Base-by-base conservation (phyloP, 2,113 vertebrate species). In the Sprattus sprattus region DNA sequence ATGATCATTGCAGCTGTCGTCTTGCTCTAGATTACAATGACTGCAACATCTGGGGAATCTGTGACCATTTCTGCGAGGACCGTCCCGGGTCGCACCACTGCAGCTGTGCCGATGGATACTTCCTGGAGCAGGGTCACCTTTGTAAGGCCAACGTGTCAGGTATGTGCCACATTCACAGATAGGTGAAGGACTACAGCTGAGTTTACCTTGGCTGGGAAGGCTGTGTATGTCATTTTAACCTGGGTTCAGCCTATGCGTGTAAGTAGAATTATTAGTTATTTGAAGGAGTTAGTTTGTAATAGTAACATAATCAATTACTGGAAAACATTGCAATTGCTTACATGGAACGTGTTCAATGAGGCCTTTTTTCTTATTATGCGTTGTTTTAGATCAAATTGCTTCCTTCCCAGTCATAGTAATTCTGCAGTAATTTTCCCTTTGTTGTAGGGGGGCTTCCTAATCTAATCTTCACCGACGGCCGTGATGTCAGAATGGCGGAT, bases 41-140 rank as follows among this genome's bases (percentile, higher is more conserved):
- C 89, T 95, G 94, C 90, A 88, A 93, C 47, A 94, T 95, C 81
- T 95, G 94, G 94, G 94, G 94, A n/a, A 93, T 95, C 85, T 95
- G 95, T 90, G 94, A 95, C 88, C 95, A 95, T 83, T 84, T 94
- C 60, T 95, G 95, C 90, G 95, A 94, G 84, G 92, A 94, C 85
- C 92, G 93, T 13, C 91, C 92, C 10, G 93, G 94, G 16, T 93
- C 92, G 8, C 95, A 95, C 84, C 93, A 86, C 47, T 95, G 94
- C 44, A 94, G 92, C 89, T 95, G 95, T 85, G 92, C 91, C 52
- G 28, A 92, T 82, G 94, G 94, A 18, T 95, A 94, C 57, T 88
- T 94, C 87, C 82, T 95, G 89, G 93, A 95, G 82, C 92, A 92
- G 45, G 94, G 93, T 78, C 91, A 93, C 60, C 11, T 91, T 45